phyloP scores from a whole-genome alignment of 2,113 vertebrate species.

The Orycteropus afer region DNA sequence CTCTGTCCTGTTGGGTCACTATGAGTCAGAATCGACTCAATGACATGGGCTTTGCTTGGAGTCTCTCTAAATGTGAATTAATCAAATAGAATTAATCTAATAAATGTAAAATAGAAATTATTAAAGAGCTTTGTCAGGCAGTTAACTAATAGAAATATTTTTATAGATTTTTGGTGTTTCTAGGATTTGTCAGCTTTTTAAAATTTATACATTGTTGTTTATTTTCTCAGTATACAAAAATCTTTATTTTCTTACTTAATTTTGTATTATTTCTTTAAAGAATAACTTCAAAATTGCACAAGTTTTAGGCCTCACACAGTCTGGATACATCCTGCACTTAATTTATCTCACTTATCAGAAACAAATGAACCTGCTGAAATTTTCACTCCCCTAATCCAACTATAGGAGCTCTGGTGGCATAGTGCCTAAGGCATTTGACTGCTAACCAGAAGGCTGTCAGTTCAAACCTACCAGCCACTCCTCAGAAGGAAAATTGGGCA shows the following conservation, averaged over 20 bases:
- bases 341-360: neutral
- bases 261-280: constrained; percentile 18
- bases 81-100: neutral
- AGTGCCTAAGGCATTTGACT: too few species aligned
- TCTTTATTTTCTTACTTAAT: neutral
- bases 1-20: too few species aligned
- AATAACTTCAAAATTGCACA: neutral
- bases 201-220: neutral
- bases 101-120: neutral
- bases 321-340: neutral
- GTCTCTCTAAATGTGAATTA: neutral
- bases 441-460: too few species aligned
- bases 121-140: neutral
- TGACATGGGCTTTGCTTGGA: too few species aligned
- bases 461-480: too few species aligned
- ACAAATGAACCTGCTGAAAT: constrained; percentile 7
- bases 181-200: neutral
- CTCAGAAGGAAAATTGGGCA: too few species aligned
- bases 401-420: too few species aligned
- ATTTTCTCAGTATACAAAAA: constrained; percentile 21
- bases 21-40: too few species aligned
- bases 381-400: too few species aligned
- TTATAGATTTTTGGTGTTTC: neutral
- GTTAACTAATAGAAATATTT: neutral
- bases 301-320: neutral